Conservation (phyloP, 1,140 invertebrate species). For the Triops cancriformis region DNA sequence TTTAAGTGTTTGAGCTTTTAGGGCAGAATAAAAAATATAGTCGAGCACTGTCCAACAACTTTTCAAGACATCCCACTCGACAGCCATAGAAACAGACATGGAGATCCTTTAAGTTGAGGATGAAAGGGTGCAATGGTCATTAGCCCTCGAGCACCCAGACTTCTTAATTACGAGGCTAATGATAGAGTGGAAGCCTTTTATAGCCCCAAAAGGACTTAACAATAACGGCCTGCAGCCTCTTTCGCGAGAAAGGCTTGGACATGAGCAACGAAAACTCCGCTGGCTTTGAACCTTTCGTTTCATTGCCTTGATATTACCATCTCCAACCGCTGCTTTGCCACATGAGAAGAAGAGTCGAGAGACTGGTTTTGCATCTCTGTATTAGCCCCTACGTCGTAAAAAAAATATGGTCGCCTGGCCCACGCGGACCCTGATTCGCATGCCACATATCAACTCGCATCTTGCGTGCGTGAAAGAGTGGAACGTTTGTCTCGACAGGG, state of each 20-base stretch:
- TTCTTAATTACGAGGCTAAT: conserved; percentile 14
- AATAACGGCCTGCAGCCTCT: conserved; percentile 1
- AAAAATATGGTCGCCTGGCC: background rate
- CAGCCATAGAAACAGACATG: background rate
- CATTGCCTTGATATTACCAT: background rate
- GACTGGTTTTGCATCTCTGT: background rate
- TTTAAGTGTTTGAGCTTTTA: background rate
- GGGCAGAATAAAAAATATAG: background rate
- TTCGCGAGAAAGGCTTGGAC: background rate
- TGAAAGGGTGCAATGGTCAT: conserved; percentile 1
- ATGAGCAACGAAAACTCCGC: background rate
- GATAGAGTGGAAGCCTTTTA: conserved; percentile 13
- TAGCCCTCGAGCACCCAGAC: background rate
- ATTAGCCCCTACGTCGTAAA: background rate
- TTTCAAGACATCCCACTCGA: background rate
- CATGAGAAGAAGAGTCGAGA: background rate
- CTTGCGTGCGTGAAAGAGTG: background rate
- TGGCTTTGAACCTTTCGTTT: background rate
- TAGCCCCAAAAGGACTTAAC: conserved; percentile 9
- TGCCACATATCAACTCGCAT: background rate
- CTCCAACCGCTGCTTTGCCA: background rate
- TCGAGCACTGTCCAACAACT: background rate
- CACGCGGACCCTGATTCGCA: background rate
- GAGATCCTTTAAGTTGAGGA: background rate
- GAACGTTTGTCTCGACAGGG: background rate